Conservation (phyloP, 2,113 vertebrate genomes). For the Solea senegalensis region DNA sequence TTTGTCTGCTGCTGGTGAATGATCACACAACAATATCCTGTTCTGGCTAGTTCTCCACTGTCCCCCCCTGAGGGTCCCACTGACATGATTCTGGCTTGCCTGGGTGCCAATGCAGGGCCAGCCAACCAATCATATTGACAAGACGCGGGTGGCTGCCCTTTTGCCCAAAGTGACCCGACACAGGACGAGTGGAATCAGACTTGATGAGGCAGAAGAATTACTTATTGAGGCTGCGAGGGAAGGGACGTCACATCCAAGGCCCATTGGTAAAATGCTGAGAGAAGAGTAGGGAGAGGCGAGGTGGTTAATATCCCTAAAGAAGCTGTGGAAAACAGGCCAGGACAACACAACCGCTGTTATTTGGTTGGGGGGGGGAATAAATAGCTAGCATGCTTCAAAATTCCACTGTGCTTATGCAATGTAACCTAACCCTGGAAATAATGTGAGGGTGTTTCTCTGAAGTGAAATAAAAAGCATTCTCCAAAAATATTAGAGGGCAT, state of each 20-base stretch:
- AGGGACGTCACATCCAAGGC: conserved; percentile 29
- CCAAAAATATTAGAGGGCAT: neutral
- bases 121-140: conserved; percentile 62
- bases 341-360: conserved; percentile 34
- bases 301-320: conserved; percentile 25
- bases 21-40: conserved; percentile 75
- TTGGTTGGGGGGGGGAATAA: conserved; percentile 9
- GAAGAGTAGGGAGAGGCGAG: conserved; percentile 4
- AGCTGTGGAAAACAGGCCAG: conserved; percentile 35
- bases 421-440: conserved; percentile 10
- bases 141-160: conserved; percentile 44
- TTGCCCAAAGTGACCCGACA: conserved; percentile 40
- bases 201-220: conserved; percentile 67
- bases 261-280: conserved; percentile 5
- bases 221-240: conserved; percentile 50
- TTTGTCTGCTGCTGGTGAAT: conserved; percentile 74
- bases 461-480: neutral
- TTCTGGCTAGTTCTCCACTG: conserved; percentile 45
- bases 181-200: conserved; percentile 55
- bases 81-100: conserved; percentile 68
- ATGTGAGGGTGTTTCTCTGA: conserved; percentile 8
- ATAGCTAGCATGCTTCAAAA: conserved; percentile 25
- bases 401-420: conserved; percentile 37
- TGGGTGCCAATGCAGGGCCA: conserved; percentile 26
- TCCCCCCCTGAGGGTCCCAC: conserved; percentile 44